A percentile compares a stretch with the other conserved stretches of the same genome.
Conservation (phyloP, 1,140 invertebrate genomes). For the Camponotus pennsylvanicus region DNA sequence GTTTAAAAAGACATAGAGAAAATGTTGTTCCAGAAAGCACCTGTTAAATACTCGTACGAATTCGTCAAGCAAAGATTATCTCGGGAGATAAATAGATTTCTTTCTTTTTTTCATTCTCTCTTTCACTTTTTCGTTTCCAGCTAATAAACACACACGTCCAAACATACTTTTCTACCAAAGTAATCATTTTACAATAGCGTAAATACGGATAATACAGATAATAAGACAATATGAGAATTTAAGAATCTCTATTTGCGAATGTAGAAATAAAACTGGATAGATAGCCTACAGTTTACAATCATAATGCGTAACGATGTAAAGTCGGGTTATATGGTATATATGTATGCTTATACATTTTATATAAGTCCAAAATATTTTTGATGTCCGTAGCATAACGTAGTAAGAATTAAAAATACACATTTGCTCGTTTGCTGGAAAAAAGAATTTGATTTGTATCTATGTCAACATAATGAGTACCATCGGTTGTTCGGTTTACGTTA, state of each 20-base stretch:
- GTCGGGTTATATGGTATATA: slow-evolving; percentile 30
- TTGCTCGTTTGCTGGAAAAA: slow-evolving; percentile 18
- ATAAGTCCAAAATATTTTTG: slow-evolving; percentile 23
- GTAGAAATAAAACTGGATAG: slow-evolving; percentile 18
- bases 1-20: slow-evolving; percentile 72
- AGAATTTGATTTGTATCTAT: slow-evolving; percentile 48
- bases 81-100: slow-evolving; percentile 47
- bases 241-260: background rate
- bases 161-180: slow-evolving; percentile 18
- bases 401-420: slow-evolving; percentile 46
- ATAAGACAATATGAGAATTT: slow-evolving; percentile 24
- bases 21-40: slow-evolving; percentile 66
- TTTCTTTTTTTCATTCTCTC: background rate
- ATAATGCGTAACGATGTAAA: slow-evolving; percentile 44
- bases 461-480: slow-evolving; percentile 68
- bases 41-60: slow-evolving; percentile 57
- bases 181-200: slow-evolving; percentile 42
- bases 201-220: slow-evolving; percentile 25
- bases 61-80: slow-evolving; percentile 58
- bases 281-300: slow-evolving; percentile 39
- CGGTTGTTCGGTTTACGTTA: slow-evolving; percentile 68
- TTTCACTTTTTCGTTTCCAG: background rate
- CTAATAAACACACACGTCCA: slow-evolving; percentile 22
- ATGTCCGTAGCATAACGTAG: slow-evolving; percentile 46
- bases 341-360: slow-evolving; percentile 40